A percentile compares a stretch with the other conserved stretches of the same genome.
Evolutionary conservation across 2,113 vertebrate genomes (phyloP).

Genomic region (Lagenorhynchus albirostris): DNA sequence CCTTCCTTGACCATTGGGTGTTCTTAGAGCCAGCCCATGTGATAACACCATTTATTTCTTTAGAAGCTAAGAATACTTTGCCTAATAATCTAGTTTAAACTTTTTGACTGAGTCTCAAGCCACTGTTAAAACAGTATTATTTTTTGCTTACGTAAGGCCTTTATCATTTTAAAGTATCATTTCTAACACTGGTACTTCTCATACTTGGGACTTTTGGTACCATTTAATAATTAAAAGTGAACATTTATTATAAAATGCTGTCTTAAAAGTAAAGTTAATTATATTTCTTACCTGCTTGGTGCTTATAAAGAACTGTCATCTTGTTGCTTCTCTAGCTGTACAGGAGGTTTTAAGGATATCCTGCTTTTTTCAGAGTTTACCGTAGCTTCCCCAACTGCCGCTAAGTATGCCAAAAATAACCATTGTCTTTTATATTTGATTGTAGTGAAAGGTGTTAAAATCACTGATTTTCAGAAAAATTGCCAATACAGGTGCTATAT

Average conservation of each 20-base stretch:
- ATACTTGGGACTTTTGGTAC: not conserved
- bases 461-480: not conserved
- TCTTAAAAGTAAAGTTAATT: not conserved
- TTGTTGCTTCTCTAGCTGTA: not conserved
- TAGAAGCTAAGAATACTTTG: not conserved
- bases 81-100: not conserved
- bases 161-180: not conserved
- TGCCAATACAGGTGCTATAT: not conserved
- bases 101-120: not conserved
- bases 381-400: not conserved
- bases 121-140: not conserved
- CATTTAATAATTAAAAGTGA: not conserved
- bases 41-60: not conserved
- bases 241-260: not conserved
- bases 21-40: not conserved
- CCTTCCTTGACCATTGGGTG: not conserved
- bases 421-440: not conserved
- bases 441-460: not conserved
- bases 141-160: not conserved
- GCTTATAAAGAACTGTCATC: not conserved
- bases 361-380: not conserved
- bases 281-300: not conserved
- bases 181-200: not conserved
- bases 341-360: not conserved
- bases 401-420: not conserved